These are phyloP conservation scores for Lypha dubia DNA, from an alignment of 2,888 invertebrate genomes.

Conservation along the genomic window DNA sequence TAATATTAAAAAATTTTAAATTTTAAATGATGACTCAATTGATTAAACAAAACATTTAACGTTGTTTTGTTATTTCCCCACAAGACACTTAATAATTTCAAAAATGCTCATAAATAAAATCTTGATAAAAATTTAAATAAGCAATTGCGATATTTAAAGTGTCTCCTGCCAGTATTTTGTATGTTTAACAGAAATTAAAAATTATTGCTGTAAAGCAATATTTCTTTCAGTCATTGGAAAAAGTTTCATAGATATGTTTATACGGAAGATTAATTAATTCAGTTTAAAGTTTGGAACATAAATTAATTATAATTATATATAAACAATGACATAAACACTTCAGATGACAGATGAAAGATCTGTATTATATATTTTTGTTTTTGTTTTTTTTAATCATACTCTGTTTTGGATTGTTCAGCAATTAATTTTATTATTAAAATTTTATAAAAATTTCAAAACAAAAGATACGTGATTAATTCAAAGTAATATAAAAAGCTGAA, in stretches of 20 bases:
- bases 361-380: neutral
- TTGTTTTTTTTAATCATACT: constrained; percentile 4
- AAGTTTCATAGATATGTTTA: neutral
- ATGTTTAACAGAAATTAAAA: neutral
- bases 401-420: constrained; percentile 33
- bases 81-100: neutral
- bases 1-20: neutral
- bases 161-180: neutral
- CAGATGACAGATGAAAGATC: constrained; percentile 20
- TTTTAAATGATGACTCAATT: neutral
- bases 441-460: neutral
- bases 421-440: constrained; percentile 29
- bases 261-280: neutral
- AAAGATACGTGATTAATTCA: neutral
- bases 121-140: neutral
- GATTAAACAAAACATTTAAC: neutral
- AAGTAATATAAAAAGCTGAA: too few species aligned
- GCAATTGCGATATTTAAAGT: neutral
- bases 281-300: neutral
- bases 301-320: constrained; percentile 9
- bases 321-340: constrained; percentile 38
- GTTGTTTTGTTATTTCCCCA: neutral
- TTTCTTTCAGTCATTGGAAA: neutral
- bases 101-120: neutral
- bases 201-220: neutral